Evolutionary conservation across 1,140 invertebrate genomes (phyloP), one percentile per base, ranked within the genome.

Genomic region (Tribolium castaneum): DNA sequence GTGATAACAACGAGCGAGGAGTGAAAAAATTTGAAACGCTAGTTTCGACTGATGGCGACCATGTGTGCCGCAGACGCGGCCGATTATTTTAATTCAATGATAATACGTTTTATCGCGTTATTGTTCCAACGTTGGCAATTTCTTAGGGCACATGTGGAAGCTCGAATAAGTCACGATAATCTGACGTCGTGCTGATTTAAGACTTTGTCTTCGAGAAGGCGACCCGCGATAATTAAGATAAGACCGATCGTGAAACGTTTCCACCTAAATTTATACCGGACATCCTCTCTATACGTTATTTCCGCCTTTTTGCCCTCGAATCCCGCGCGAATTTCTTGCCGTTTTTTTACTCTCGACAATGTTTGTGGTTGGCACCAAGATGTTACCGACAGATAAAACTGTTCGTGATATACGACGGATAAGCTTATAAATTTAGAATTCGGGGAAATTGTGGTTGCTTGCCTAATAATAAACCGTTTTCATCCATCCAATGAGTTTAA

Each of bases 121-220:
- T 25, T 59, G 14, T 59, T 59, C 30, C 16, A 30, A n/a, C 14
- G 59, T 12, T 49, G 54, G 19, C 30, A 59, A 75, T 75, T 75
- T 75, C 51, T 52, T 71, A 52, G n/a, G 52, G 62, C 59, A 76
- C 59, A 70, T 70, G 62, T 45, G 59, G 45, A 66, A 66, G 16
- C 75, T 50, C 56, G 14, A 77, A 77, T 77, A 70, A 71, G 75
- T 77, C 75, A 50, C 66, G 75, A 77, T 77, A 77, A 77, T 77
- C 62, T 71, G 51, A 70, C 49, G 56, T 76, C 75, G 70, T 70
- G 59, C 59, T 77, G 70, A 77, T 77, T 77, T 77, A 77, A 49
- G 59, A 45, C 75, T 52, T 71, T 77, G 66, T 70, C 62, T 22
- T 71, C 75, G 19, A 9, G 19, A 19, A 51, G 16, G 51, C 22